Evolutionary conservation across 2,797 vertebrate genomes (phyloP).

Genomic region (Gouania willdenowi): DNA sequence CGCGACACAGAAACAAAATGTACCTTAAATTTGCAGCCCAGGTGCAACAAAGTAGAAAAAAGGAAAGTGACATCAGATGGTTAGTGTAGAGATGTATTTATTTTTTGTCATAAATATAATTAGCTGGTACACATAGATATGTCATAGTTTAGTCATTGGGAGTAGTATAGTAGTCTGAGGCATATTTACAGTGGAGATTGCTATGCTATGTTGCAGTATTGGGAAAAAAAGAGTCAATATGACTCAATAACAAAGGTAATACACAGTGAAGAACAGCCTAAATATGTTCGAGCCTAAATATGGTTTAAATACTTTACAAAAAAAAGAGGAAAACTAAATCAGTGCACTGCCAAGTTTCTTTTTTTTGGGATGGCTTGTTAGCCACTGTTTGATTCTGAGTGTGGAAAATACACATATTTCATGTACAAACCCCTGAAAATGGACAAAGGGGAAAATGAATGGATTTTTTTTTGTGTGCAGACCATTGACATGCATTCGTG

Average conservation of each 20-base stretch:
- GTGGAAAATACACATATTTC: no score
- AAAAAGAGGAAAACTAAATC: conserved; percentile 40
- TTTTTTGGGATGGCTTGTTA: no score
- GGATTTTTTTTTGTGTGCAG: no score
- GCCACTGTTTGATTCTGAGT: no score
- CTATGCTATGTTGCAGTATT: conserved; percentile 27
- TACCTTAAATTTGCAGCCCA: no score
- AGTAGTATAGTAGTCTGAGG: conserved; percentile 45
- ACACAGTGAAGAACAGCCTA: conserved; percentile 32
- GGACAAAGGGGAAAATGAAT: no score
- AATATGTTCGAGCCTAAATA: conserved; percentile 39
- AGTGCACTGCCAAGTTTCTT: conserved; percentile 18
- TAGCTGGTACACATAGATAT: conserved; percentile 16
- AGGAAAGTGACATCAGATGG: no score
- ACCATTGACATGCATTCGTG: no score
- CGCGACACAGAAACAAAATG: no score
- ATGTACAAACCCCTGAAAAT: no score
- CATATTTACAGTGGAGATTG: conserved; percentile 58
- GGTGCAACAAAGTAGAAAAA: neutral
- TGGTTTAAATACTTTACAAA: conserved; percentile 70
- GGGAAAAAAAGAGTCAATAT: conserved; percentile 80
- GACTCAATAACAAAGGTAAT: conserved; percentile 71
- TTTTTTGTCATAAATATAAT: conserved; percentile 61
- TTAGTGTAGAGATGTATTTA: conserved; percentile 17
- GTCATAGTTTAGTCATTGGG: conserved; percentile 16